Percentiles rank a stretch among this genome's conserved stretches.
Evolutionary conservation across 1,140 invertebrate genomes (phyloP).

Genomic region (Goniozus legneri): DNA sequence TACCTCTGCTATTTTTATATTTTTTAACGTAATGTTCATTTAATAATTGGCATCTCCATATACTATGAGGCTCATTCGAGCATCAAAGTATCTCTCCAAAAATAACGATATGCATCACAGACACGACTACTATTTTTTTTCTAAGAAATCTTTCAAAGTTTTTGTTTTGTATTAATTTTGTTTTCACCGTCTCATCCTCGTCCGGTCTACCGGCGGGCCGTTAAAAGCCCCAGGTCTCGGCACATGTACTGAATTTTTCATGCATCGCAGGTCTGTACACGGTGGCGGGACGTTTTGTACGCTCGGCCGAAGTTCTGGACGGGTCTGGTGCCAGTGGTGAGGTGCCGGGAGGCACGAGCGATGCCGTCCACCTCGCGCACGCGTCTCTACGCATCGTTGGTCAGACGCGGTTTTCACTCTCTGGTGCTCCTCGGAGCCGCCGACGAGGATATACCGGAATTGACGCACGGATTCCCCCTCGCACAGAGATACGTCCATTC

Average conservation of each 20-base stretch:
- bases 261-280: slow-evolving; percentile 55
- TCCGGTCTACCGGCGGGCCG: no score
- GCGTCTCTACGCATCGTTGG: slow-evolving; percentile 76
- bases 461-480: slow-evolving; percentile 78
- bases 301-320: slow-evolving; percentile 79
- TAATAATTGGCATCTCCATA: no score
- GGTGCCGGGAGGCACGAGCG: slow-evolving; percentile 73
- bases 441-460: slow-evolving; percentile 84
- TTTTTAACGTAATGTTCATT: no score
- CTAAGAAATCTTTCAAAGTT: slow-evolving; percentile 6
- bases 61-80: no score
- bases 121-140: slow-evolving; percentile 1
- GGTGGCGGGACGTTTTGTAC: slow-evolving; percentile 85
- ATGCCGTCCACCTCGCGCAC: slow-evolving; percentile 65
- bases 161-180: not conserved
- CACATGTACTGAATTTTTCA: not conserved
- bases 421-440: slow-evolving; percentile 78
- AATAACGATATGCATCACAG: no score
- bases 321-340: slow-evolving; percentile 76
- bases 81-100: no score
- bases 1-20: no score
- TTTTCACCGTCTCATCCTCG: no score
- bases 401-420: slow-evolving; percentile 81
- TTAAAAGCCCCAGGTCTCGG: not conserved
- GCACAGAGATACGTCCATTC: slow-evolving; percentile 80